These are phyloP conservation scores for Leuciscus idus DNA, from an alignment of 2,113 vertebrate species.

Conservation along the genomic window DNA sequence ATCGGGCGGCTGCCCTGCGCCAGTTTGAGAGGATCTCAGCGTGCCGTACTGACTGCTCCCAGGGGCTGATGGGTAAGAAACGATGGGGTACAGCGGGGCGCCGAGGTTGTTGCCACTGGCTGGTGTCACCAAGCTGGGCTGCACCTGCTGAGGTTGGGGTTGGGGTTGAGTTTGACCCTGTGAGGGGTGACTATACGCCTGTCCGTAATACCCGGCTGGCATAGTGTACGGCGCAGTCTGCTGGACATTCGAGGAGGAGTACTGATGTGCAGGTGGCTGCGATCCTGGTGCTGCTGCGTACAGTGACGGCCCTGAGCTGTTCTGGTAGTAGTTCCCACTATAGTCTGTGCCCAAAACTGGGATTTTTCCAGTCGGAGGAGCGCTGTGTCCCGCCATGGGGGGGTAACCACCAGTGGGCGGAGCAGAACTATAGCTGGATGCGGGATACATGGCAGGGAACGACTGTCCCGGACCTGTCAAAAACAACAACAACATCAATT, in stretches of 20 bases:
- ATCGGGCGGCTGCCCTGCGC: conserved; percentile 63
- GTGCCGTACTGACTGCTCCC: conserved; percentile 81
- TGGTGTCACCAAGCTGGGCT: conserved; percentile 74
- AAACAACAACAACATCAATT: neutral
- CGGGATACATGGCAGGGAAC: conserved; percentile 74
- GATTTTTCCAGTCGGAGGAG: conserved; percentile 81
- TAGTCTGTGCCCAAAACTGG: conserved; percentile 77
- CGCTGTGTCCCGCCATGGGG: conserved; percentile 74
- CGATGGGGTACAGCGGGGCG: conserved; percentile 76
- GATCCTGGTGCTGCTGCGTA: conserved; percentile 69
- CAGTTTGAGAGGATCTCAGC: conserved; percentile 78
- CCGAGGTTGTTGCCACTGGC: conserved; percentile 63
- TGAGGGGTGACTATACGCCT: conserved; percentile 78
- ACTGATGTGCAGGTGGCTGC: conserved; percentile 75
- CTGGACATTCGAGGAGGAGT: conserved; percentile 70
- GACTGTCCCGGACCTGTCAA: conserved; percentile 83
- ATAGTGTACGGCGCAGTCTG: conserved; percentile 69
- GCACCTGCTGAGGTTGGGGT: conserved; percentile 45
- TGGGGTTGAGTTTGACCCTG: conserved; percentile 64
- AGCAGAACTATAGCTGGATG: conserved; percentile 72
- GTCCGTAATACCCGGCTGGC: conserved; percentile 80
- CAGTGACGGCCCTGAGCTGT: conserved; percentile 69
- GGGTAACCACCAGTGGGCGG: conserved; percentile 77
- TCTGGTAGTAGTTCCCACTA: conserved; percentile 79
- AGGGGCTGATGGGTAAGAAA: conserved; percentile 80